phyloP scores from a whole-genome alignment of 53 echinoderm and acorn worm genomes.

The Pentamera pediparva region DNA sequence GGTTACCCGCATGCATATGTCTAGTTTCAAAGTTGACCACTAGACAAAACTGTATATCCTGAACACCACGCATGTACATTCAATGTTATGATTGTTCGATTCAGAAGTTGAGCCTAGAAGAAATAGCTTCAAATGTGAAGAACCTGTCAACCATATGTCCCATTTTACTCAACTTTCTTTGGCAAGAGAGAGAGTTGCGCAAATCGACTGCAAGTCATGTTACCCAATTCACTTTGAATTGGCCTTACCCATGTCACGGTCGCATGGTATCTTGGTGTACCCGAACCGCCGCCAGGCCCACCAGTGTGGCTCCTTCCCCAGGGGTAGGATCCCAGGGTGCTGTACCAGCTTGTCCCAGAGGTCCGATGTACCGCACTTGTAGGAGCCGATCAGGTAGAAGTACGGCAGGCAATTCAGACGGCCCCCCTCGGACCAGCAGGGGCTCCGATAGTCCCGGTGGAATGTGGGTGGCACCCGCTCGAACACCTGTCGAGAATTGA shows the following conservation, averaged over 20 bases:
- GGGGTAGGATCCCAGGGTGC: neutral
- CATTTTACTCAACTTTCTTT: no score
- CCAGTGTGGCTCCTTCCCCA: conserved; percentile 23
- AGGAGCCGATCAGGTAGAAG: conserved; percentile 21
- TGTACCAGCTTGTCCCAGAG: conserved; percentile 25
- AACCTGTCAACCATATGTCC: no score
- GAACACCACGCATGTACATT: no score
- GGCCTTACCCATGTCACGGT: conserved; percentile 18
- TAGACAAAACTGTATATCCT: no score
- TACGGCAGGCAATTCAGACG: conserved; percentile 11
- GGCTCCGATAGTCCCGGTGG: neutral
- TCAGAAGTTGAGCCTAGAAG: no score
- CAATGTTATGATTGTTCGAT: no score
- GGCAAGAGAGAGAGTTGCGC: no score
- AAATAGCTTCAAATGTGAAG: no score
- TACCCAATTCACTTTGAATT: no score
- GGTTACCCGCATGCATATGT: no score
- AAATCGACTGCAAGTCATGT: no score
- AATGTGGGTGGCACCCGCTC: neutral
- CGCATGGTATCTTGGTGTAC: neutral
- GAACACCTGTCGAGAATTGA: neutral
- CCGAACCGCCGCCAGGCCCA: conserved; percentile 27
- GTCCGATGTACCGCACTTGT: conserved; percentile 10
- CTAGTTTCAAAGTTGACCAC: no score
- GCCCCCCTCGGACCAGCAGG: neutral